These are phyloP conservation scores for Eupithecia subumbrata DNA, from an alignment of 2,888 invertebrate species.

Conservation along the genomic window DNA sequence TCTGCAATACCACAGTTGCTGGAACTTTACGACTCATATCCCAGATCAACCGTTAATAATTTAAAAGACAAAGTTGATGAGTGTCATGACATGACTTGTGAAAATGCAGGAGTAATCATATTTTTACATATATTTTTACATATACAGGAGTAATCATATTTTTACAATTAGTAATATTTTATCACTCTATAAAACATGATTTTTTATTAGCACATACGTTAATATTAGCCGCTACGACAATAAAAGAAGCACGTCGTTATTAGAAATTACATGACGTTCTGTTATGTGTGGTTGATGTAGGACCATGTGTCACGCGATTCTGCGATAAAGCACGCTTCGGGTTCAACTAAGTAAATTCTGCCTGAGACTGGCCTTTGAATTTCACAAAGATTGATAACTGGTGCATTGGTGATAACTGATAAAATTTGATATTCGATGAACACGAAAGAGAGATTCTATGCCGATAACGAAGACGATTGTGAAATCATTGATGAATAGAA, in stretches of 20 bases:
- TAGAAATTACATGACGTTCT: slow-evolving; percentile 78
- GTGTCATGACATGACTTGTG: not conserved
- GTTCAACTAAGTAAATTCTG: slow-evolving; percentile 56
- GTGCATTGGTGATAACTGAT: not conserved
- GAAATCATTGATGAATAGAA: slow-evolving; percentile 4
- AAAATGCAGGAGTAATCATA: not conserved
- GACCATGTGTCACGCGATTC: slow-evolving; percentile 73
- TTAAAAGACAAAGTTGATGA: not conserved
- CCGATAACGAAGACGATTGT: not conserved
- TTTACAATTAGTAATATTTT: not conserved
- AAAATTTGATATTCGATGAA: not conserved
- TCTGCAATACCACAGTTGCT: not conserved
- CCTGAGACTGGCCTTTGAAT: slow-evolving; percentile 28
- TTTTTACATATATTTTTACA: no score
- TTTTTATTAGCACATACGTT: slow-evolving; percentile 17
- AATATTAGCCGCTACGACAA: slow-evolving; percentile 63
- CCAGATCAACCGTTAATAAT: not conserved
- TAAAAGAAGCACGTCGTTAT: slow-evolving; percentile 79
- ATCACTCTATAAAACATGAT: slow-evolving; percentile 11
- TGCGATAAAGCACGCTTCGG: slow-evolving; percentile 68
- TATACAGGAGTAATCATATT: not conserved
- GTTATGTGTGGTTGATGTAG: slow-evolving; percentile 73
- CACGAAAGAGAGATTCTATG: not conserved
- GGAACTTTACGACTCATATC: slow-evolving; percentile 4
- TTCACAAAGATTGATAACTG: slow-evolving; percentile 17